Evolutionary conservation across 1,140 invertebrate genomes (phyloP).

Genomic region (Frieseomelitta varia): DNA sequence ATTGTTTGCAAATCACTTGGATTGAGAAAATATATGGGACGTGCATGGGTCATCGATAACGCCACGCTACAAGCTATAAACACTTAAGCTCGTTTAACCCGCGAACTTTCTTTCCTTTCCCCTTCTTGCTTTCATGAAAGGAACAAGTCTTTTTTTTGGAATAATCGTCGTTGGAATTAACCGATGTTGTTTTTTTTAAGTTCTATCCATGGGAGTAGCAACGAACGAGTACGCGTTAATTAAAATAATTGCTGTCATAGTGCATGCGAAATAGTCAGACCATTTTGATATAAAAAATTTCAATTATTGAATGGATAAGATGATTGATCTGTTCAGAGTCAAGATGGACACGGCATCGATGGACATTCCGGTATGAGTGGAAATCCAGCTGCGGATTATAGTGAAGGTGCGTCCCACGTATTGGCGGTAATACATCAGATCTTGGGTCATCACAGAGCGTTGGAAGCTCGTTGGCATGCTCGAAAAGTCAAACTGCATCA

Average conservation of each 20-base stretch:
- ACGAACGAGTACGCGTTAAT: neutral
- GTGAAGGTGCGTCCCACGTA: conserved; percentile 94
- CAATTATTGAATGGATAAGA: neutral
- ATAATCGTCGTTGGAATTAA: neutral
- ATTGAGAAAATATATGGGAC: neutral
- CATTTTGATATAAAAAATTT: neutral
- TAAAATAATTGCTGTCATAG: neutral
- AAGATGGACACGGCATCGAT: conserved; percentile 78
- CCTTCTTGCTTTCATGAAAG: neutral
- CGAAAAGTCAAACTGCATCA: conserved; percentile 97
- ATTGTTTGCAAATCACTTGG: neutral
- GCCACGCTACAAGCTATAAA: neutral
- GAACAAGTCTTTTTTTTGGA: neutral
- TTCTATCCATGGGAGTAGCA: neutral
- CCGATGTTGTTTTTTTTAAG: neutral
- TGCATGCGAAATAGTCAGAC: neutral
- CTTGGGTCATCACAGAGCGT: conserved; percentile 93
- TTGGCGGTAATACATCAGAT: conserved; percentile 96
- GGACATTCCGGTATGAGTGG: conserved; percentile 84
- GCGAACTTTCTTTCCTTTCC: too few relatives aligned
- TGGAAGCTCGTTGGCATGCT: conserved; percentile 96
- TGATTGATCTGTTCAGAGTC: conserved; percentile 76
- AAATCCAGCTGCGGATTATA: conserved; percentile 97
- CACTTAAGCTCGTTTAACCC: neutral
- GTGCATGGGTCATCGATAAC: neutral